Conservation (phyloP, 2,113 vertebrate species). For the Delphinus delphis region DNA sequence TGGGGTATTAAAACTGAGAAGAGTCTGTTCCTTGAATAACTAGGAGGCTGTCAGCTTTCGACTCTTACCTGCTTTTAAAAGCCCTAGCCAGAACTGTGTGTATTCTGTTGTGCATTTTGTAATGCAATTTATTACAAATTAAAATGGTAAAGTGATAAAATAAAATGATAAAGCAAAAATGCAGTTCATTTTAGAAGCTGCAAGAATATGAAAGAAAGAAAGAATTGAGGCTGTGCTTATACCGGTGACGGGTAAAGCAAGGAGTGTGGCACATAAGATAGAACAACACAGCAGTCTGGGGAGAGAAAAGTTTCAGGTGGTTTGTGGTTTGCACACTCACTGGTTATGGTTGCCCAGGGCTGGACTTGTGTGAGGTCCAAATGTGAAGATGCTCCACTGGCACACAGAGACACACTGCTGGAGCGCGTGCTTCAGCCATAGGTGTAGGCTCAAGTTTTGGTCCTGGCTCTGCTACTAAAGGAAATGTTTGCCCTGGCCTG, state of each 20-base stretch:
- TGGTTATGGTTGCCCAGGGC: neutral
- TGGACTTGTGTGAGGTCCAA: neutral
- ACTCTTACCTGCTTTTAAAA: neutral
- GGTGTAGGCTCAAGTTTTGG: neutral
- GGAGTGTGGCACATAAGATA: fast-evolving
- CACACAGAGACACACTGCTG: fast-evolving
- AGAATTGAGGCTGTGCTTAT: no score
- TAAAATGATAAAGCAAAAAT: neutral
- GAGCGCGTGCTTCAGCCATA: fast-evolving
- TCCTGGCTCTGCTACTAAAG: neutral
- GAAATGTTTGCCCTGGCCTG: neutral
- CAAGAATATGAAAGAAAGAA: neutral
- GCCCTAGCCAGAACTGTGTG: neutral
- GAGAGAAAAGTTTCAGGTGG: neutral
- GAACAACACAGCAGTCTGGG: fast-evolving
- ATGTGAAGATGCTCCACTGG: fast-evolving
- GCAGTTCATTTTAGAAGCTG: neutral
- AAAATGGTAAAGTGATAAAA: neutral
- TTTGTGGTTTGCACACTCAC: neutral
- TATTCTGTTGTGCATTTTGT: neutral
- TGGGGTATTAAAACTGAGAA: neutral
- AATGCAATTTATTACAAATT: neutral
- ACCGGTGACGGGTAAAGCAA: neutral
- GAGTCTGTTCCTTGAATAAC: neutral
- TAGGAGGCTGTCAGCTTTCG: neutral